A percentile compares a stretch with the other conserved stretches of the same genome.
Evolutionary conservation across 2,888 invertebrate species (phyloP).

Genomic region (Latheticus oryzae): DNA sequence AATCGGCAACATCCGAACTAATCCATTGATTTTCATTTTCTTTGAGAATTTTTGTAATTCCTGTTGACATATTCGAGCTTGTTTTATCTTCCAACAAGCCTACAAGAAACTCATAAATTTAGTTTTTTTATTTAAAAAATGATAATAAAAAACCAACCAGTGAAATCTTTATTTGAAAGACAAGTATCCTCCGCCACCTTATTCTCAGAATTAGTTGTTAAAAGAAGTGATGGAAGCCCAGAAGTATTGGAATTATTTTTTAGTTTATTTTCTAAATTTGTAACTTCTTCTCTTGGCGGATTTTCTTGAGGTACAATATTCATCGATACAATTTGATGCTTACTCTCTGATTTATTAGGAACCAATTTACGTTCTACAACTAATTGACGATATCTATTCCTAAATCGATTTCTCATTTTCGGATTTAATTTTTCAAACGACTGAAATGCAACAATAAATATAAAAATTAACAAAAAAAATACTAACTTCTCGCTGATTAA

Average conservation of each 20-base stretch:
- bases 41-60: constrained; percentile 75
- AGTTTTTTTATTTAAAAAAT: too few species aligned
- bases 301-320: constrained; percentile 62
- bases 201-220: constrained; percentile 8
- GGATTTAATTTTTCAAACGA: constrained; percentile 60
- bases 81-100: constrained; percentile 27
- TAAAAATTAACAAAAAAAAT: too few species aligned
- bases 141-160: neutral
- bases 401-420: constrained; percentile 61
- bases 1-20: constrained; percentile 82
- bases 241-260: neutral
- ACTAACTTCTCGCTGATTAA: constrained; percentile 33
- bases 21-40: constrained; percentile 79
- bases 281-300: constrained; percentile 7
- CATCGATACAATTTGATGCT: constrained; percentile 65
- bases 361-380: constrained; percentile 81
- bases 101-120: too few species aligned
- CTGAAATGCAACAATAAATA: constrained; percentile 8
- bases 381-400: constrained; percentile 70
- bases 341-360: constrained; percentile 68
- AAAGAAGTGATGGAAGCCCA: constrained; percentile 10
- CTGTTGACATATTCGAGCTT: constrained; percentile 58
- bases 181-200: constrained; percentile 8
- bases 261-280: neutral
- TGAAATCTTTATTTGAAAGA: constrained; percentile 13